Base-by-base conservation (phyloP, 1,140 invertebrate genomes). In the Aphidius gifuensis region DNA sequence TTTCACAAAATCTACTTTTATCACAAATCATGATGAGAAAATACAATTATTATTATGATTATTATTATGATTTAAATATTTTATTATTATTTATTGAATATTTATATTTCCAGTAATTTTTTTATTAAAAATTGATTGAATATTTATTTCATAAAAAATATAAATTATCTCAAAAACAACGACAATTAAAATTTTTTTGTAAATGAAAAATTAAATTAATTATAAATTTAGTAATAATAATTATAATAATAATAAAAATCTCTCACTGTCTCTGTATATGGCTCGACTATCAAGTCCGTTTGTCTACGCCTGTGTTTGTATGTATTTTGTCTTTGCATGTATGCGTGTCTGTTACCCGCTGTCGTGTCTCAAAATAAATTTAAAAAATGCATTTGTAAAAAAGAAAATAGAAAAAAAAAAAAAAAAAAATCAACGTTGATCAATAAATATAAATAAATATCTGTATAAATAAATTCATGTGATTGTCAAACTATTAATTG, bases 261-360 rank as follows among this genome's bases (percentile, higher is more conserved):
- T 67, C 61, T 72, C 62, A 61, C 56, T 68, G 67, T 72, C 64
- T 62, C 50, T 60, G 40, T 60, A 60, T 45, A 61, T 54, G 63
- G 57, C 64, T 65, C 51, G 54, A 66, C 58, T 74, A 63, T 71
- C 69, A 65, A 63, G 61, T 69, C 61, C 66, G 58, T 72, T 64
- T 66, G 60, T 66, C 65, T 67, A 62, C 66, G 60, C 66, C 61
- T 71, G 59, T 60, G 65, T 65, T 59, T 60, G 68, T 62, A 58
- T 64, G 67, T 46, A 54, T 62, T 62, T 56, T 59, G 62, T 69
- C 61, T 42, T 59, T 66, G 61, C 60, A 46, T 47, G 65, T 61
- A 50, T 60, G 67, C 62, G 38, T 66, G 66, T 64, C 44, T 44
- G 55, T 60, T 62, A 62, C 51, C 65, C 65, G 64, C 56, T 64